Evolutionary conservation across 2,888 invertebrate genomes (phyloP).

Genomic region (Ophioninae sp.): DNA sequence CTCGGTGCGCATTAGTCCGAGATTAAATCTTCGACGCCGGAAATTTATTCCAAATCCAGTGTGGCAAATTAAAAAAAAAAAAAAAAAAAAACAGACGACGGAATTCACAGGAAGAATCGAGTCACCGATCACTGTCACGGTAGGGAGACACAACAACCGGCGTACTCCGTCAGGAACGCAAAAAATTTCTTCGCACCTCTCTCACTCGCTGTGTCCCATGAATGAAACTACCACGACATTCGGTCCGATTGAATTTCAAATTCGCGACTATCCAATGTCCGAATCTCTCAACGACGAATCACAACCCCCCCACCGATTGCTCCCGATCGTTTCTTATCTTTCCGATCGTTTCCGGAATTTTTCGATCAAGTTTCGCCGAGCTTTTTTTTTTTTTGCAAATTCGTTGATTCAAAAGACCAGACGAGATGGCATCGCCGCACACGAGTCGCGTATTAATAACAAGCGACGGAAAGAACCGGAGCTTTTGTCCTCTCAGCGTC

Average conservation of each 20-base stretch:
- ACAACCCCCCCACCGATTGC: background rate
- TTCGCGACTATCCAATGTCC: slow-evolving; percentile 18
- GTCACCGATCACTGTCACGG: slow-evolving; percentile 19
- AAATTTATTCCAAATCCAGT: slow-evolving; percentile 10
- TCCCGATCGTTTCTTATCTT: background rate
- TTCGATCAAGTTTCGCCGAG: too few species aligned
- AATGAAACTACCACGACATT: slow-evolving; percentile 42
- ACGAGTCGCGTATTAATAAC: background rate
- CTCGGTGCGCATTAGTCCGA: background rate
- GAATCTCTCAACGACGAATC: background rate
- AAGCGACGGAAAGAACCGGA: background rate
- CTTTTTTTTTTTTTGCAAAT: too few species aligned
- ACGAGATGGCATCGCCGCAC: too few species aligned
- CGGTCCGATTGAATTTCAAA: slow-evolving; percentile 29
- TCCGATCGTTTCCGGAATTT: too few species aligned
- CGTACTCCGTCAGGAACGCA: background rate
- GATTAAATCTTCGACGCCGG: background rate
- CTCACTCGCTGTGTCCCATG: slow-evolving; percentile 36
- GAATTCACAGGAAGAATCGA: slow-evolving; percentile 14
- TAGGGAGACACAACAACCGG: slow-evolving; percentile 8
- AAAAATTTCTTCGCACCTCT: slow-evolving; percentile 32
- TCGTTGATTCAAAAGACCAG: too few species aligned
- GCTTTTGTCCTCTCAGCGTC: background rate
- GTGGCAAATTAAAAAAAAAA: background rate
- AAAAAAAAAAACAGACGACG: background rate